A percentile compares a stretch with the other conserved stretches of the same genome.
phyloP scores from a whole-genome alignment of 23 tunicate genomes.

The Trididemnum miniatum region DNA sequence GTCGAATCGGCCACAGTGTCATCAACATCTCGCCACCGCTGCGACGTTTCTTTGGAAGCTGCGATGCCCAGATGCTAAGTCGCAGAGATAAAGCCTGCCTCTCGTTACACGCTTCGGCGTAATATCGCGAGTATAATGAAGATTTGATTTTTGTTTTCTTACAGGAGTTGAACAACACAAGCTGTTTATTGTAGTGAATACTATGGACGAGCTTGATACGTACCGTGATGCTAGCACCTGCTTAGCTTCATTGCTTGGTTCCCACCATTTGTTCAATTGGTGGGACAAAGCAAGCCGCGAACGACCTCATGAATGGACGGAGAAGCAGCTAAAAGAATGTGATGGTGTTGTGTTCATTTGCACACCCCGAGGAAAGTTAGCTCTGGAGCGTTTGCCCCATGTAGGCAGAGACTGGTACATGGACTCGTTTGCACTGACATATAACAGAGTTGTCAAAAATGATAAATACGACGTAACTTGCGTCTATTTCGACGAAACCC shows the following conservation, averaged over 20 bases:
- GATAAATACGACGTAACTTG: background rate
- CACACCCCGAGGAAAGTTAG: background rate
- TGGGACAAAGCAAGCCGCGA: background rate
- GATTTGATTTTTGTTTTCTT: too few species aligned
- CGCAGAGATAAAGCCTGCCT: too few species aligned
- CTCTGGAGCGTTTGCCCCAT: background rate
- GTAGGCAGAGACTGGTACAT: background rate
- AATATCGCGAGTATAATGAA: too few species aligned
- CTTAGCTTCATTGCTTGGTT: background rate
- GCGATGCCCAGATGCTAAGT: too few species aligned
- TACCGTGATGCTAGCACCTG: background rate
- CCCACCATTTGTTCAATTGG: background rate
- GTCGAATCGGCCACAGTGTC: too few species aligned
- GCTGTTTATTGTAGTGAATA: background rate
- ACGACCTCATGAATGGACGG: background rate
- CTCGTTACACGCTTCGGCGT: too few species aligned
- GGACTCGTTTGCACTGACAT: background rate
- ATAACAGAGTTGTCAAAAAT: background rate
- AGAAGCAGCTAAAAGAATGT: background rate
- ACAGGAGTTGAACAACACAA: background rate
- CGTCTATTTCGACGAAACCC: background rate
- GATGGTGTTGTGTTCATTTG: background rate
- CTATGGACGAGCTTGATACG: background rate
- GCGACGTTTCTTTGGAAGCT: too few species aligned
- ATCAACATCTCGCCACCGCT: too few species aligned